Conservation (phyloP, 2,113 vertebrate genomes). For the Pao palembangensis region DNA sequence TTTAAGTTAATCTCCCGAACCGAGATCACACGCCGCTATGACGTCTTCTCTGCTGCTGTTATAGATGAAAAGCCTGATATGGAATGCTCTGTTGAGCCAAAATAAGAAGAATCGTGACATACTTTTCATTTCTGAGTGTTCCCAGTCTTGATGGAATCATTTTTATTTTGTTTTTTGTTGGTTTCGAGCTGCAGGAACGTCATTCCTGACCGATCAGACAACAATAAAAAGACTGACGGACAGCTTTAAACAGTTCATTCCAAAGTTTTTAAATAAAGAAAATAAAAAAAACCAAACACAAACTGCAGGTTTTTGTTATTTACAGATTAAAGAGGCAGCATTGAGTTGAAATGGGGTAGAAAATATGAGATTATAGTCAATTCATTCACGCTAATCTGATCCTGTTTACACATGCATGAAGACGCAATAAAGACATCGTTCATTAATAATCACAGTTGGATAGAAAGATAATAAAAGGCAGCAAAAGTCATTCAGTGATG, state of each 20-base stretch:
- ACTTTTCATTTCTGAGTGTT: too few species aligned
- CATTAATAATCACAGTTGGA: slow-evolving; percentile 50
- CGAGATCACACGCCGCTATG: too few species aligned
- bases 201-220: neutral
- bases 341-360: slow-evolving; percentile 30
- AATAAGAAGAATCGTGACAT: too few species aligned
- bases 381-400: slow-evolving; percentile 14
- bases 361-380: slow-evolving; percentile 30
- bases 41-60: too few species aligned
- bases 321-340: slow-evolving; percentile 1
- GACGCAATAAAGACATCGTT: slow-evolving; percentile 37
- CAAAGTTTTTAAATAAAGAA: too few species aligned
- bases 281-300: too few species aligned
- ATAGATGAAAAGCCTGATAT: too few species aligned
- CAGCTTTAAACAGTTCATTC: neutral
- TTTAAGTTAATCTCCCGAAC: neutral
- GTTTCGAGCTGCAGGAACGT: neutral
- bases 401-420: slow-evolving; percentile 14
- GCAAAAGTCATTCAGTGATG: slow-evolving; percentile 43
- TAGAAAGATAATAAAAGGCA: slow-evolving; percentile 26
- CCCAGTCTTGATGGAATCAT: neutral
- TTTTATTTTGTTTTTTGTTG: neutral
- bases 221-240: neutral
- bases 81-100: too few species aligned
- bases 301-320: neutral